phyloP scores from a whole-genome alignment of 2,113 vertebrate genomes.

The Saimiri boliviensis region DNA sequence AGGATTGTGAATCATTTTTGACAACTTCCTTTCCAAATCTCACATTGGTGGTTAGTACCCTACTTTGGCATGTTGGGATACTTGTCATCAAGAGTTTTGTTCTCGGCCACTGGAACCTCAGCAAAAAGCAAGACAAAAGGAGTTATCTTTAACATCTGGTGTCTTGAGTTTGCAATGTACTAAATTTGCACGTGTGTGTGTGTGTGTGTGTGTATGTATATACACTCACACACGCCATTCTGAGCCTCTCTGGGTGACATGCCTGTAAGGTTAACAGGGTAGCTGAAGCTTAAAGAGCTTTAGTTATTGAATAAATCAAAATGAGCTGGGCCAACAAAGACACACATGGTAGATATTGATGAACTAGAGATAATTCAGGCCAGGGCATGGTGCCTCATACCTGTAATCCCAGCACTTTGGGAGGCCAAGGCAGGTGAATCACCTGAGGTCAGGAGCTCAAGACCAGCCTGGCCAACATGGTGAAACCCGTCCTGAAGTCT shows the following conservation, averaged over 20 bases:
- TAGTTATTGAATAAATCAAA: background rate
- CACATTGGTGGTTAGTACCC: background rate
- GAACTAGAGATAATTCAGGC: background rate
- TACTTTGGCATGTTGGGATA: background rate
- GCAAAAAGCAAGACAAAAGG: background rate
- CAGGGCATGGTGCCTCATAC: no score
- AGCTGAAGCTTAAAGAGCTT: background rate
- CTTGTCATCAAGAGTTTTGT: background rate
- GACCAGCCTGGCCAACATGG: no score
- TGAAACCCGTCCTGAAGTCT: no score
- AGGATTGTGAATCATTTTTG: background rate
- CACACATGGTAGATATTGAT: background rate
- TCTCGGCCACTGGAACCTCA: background rate
- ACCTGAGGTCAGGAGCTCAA: no score
- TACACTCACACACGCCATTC: background rate
- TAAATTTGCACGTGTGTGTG: no score
- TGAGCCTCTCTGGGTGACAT: background rate
- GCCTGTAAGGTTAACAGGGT: background rate
- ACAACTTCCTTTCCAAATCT: background rate
- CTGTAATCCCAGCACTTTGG: no score
- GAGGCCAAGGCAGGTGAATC: no score
- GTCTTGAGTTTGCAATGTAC: background rate
- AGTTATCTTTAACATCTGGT: background rate
- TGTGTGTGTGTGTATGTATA: no score
- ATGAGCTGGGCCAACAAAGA: background rate